Evolutionary conservation across 2,797 vertebrate genomes (phyloP), one percentile per base, ranked within the genome.

Genomic region (Selene dorsalis): DNA sequence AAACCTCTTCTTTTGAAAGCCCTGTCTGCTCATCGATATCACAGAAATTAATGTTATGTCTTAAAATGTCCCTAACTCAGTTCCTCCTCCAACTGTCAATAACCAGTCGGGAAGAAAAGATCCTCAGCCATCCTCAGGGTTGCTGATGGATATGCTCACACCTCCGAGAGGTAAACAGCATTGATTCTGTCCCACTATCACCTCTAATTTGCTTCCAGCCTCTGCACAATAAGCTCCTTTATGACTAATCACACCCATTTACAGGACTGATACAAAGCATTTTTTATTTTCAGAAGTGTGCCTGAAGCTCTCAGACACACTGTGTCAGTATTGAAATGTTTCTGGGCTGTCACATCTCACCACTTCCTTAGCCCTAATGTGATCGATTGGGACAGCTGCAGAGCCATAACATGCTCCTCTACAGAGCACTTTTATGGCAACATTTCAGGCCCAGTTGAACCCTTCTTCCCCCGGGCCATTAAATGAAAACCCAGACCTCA

Each of bases 101-200:
- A 95, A 88, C 14, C 64, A 65, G 55, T 88, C 30, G 39, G 76
- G 86, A 88, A 89, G 90, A 84, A 94, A 92, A 86, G 90, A 94
- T 95, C 92, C 84, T 91, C 84, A 85, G 87, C 93, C 89, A 65
- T 94, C 93, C 89, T 88, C 86, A 69, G 68, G 56, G 68, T 91
- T 81, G 91, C 93, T 96, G 94, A 96, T 95, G 95, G 96, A 96
- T 96, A 93, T 82, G 94, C 93, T 96, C 93, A 91, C 94, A 93
- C 95, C 94, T 95, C 91, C 75, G 80, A 93, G 2, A 94, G 94
- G 95, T 95, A 96, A 96, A 96, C 93, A 93, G 92, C 95, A 97
- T 96, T 88, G 96, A 97, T 95, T 85, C 84, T 90, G 90, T 93
- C 93, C 94, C 92, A 93, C 94, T 91, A 93, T 95, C 92, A 89